These are phyloP conservation scores for Anser brachyrhynchus DNA, from an alignment of 2,113 vertebrate species.

Conservation along the genomic window DNA sequence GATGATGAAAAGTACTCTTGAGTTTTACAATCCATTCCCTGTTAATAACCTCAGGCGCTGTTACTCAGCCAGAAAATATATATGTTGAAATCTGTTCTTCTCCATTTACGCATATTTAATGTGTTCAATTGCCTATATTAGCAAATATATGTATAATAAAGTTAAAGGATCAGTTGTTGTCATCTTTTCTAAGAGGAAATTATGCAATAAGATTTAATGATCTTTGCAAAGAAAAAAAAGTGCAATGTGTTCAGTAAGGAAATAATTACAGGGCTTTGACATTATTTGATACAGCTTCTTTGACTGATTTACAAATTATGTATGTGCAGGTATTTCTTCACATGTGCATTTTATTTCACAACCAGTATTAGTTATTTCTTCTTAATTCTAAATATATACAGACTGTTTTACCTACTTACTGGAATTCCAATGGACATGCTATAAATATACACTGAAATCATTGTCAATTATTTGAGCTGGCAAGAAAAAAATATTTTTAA, in stretches of 20 bases:
- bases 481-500: conserved; percentile 72
- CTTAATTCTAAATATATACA: background rate
- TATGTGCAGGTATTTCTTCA: conserved; percentile 18
- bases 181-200: background rate
- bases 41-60: conserved; percentile 12
- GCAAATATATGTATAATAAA: background rate
- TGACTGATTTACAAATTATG: background rate
- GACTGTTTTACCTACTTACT: background rate
- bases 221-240: background rate
- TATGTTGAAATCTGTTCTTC: conserved; percentile 10
- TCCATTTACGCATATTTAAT: conserved; percentile 1
- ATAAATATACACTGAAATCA: conserved; percentile 43
- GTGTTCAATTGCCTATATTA: background rate
- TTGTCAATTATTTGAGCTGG: conserved; percentile 71
- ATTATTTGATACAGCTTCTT: background rate
- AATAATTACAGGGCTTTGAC: background rate
- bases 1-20: background rate
- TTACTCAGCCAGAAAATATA: conserved; percentile 27
- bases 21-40: conserved; percentile 32
- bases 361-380: background rate
- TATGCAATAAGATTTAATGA: background rate
- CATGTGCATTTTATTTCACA: background rate
- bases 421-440: conserved; percentile 1
- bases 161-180: background rate
- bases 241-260: background rate